Base-by-base conservation (phyloP, 92 coral and sea anemone genomes). In the Pocillopora meandrina region DNA sequence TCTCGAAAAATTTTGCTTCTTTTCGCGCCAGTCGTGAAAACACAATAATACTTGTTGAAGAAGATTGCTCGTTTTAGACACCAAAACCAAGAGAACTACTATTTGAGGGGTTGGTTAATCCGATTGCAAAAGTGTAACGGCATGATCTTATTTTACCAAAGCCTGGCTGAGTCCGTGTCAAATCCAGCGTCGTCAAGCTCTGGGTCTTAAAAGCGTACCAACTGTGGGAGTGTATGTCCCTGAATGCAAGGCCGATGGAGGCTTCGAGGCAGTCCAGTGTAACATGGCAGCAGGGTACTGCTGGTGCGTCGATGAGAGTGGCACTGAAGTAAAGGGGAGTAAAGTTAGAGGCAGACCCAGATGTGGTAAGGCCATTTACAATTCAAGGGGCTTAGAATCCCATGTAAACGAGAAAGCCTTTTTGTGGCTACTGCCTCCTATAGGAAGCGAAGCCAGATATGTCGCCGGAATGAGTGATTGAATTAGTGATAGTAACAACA, bases 91-190 rank as follows among this genome's bases (percentile, higher is more conserved):
- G 62, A 42, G 52, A 26, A 26, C 31, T 26, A 26, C 31, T 26
- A 26, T 26, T 26, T 26, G 31, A 26, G 31, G 31, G 52, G 52
- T 42, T 42, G 8, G 5, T 42, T 42, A 42, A 3, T 42, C 52
- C 52, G 52, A 42, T 63, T 19, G 23, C 10, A 5, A 15, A 5
- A 5, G n/a, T 16, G 13, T 19, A 31, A 10, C 35, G 8, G 26
- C 31, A 15, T 75, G 65, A 17, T 35, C 34, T 42, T 2, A 21
- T 13, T 55, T 34, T 63, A 26, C 26, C 61, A 12, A 71, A 91
- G 95, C 92, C 61, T 91, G 95, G 95, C 88, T 91, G 6, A 91
- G 90, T 65, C 90, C 92, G 19, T 91, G 95, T 64, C 95, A 91
- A 74, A 88, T 91, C 52, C 77, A 88, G 61, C 87, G 95, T 15